phyloP scores from a whole-genome alignment of 2,113 vertebrate genomes.

The Progne subis region DNA sequence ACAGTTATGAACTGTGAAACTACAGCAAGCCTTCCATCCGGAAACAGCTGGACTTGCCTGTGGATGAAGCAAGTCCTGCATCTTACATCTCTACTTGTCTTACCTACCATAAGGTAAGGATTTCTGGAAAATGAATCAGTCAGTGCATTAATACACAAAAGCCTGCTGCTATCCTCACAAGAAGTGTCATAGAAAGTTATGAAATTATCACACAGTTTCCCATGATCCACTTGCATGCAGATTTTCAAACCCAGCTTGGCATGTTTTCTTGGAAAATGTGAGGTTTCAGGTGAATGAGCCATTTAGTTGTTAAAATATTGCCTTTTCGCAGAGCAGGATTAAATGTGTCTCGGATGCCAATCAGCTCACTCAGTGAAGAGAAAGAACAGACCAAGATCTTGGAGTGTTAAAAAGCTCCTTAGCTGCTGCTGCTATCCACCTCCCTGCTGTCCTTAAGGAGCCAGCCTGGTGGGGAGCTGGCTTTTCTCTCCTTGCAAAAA shows the following conservation, averaged over 20 bases:
- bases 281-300: neutral
- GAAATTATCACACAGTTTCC: neutral
- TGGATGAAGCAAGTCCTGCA: neutral
- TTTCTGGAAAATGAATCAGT: neutral
- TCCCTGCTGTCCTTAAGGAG: neutral
- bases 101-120: neutral
- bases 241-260: slow-evolving; percentile 5
- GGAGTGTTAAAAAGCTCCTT: slow-evolving; percentile 5
- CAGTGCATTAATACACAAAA: neutral
- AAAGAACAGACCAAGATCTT: slow-evolving; percentile 13
- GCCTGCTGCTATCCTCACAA: neutral
- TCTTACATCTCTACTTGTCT: neutral
- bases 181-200: neutral
- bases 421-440: neutral
- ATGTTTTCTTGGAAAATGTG: slow-evolving; percentile 39
- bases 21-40: neutral
- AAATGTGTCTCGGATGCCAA: neutral
- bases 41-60: slow-evolving; percentile 4
- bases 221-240: neutral
- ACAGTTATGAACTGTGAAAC: slow-evolving; percentile 27
- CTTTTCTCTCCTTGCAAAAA: neutral
- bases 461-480: neutral
- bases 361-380: neutral
- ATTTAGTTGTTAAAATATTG: neutral
- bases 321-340: neutral